A percentile compares a stretch with the other conserved stretches of the same genome.
These are phyloP conservation scores for Mesorhabditis belari DNA, from an alignment of 2,888 invertebrate genomes.

Conservation along the genomic window DNA sequence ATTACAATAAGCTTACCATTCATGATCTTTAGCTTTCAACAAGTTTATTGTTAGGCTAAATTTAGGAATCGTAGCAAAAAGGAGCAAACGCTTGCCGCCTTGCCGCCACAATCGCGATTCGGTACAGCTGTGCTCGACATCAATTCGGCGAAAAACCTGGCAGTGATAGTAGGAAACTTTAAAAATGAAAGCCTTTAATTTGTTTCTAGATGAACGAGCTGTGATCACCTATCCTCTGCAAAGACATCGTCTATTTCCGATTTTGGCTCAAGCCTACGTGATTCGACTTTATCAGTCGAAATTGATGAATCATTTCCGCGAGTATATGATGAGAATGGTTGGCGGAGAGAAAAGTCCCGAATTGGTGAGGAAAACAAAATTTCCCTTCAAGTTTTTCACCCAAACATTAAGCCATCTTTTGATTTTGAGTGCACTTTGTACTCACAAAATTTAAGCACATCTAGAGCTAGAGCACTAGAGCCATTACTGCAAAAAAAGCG, in stretches of 20 bases:
- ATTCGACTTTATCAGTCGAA: constrained; percentile 27
- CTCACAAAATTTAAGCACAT: not conserved
- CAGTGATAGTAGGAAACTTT: constrained; percentile 13
- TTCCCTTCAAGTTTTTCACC: too few species aligned
- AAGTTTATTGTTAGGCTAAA: too few species aligned
- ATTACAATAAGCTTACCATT: constrained; percentile 63
- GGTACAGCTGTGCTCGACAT: constrained; percentile 77
- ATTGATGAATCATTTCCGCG: constrained; percentile 25
- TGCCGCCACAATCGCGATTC: constrained; percentile 73
- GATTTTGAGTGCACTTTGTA: too few species aligned
- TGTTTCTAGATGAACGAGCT: constrained; percentile 66
- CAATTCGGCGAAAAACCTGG: constrained; percentile 73
- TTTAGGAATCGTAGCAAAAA: constrained; percentile 68
- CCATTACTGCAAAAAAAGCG: not conserved
- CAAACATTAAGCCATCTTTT: too few species aligned
- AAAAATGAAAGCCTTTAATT: not conserved
- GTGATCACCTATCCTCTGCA: constrained; percentile 83
- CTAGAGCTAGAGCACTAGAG: not conserved
- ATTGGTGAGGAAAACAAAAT: too few species aligned
- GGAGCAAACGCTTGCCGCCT: constrained; percentile 64
- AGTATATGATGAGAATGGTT: constrained; percentile 46
- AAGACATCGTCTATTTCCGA: constrained; percentile 77
- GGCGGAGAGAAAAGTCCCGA: constrained; percentile 53
- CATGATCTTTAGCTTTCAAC: constrained; percentile 75
- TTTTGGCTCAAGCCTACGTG: constrained; percentile 63